Base-by-base conservation (phyloP, 2,888 invertebrate genomes). In the Melieria omissa region DNA sequence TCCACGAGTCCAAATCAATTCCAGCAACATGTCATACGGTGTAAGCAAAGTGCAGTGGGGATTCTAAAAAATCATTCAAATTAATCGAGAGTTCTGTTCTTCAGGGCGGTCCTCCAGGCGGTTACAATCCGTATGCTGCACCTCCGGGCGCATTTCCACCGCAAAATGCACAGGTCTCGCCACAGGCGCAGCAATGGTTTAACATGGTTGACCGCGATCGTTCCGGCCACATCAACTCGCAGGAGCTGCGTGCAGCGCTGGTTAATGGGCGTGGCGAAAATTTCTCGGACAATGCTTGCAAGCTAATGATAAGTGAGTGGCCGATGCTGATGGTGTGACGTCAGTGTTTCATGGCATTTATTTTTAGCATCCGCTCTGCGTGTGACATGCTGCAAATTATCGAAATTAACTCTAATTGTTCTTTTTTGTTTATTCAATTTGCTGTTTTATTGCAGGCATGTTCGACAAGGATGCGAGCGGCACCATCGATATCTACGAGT, bases 121-220 rank as follows among this genome's bases (percentile, higher is more conserved):
- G 74, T 9, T 74, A 77, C 67, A 76, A 77, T 71, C 76, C 76
- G 12, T 77, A 78, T 45, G 72, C 83, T 7, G 79, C 86, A 0
- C 86, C 87, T 65, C 81, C 87, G 63, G 80, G 88, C 66, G 81
- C 88, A 64, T 85, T 82, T 78, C 82, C 85, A 54, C 85, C 83
- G 14, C 89, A 89, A 62, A 84, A 88, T n/a, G 88, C 88, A 1
- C 89, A 89, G 46, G 87, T 91, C 0, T 90, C 89, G 66, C 94
- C 95, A 0, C 93, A 95, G 85, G 91, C 95, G 1, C 92, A 92
- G 78, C 92, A 93, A 81, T 96, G 96, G 95, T 96, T 97, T 84
- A 86, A 87, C 44, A 90, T 94, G 14, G 96, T 96, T 0, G 96
- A 97, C 82, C 90, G 90, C 77, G 96, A 96, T 83, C 89, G 90